These are phyloP conservation scores for Loripinus fragilis DNA, from an alignment of 2,888 invertebrate genomes.

Conservation along the genomic window DNA sequence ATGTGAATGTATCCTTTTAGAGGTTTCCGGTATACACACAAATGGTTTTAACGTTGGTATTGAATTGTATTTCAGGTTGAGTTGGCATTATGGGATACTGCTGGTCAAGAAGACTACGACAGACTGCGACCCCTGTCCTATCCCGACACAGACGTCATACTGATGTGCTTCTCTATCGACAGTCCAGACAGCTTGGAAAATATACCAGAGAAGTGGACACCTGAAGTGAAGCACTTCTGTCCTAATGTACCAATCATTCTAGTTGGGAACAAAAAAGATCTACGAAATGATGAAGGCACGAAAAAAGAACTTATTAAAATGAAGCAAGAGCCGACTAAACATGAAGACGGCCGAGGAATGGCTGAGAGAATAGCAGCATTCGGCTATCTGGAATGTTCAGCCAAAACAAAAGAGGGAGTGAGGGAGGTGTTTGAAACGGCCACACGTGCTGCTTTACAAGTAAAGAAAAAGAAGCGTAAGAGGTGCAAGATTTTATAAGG, in stretches of 20 bases:
- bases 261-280: constrained; percentile 95
- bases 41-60: background rate
- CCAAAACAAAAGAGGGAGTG: constrained; percentile 99
- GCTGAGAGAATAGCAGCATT: constrained; percentile 99
- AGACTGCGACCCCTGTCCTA: constrained; percentile 97
- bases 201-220: constrained; percentile 99
- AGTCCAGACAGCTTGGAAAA: constrained; percentile 99
- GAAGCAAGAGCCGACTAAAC: constrained; percentile 99
- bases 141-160: constrained; percentile 99
- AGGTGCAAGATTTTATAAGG: constrained; percentile 14
- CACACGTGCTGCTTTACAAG: constrained; percentile 98
- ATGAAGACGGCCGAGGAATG: constrained; percentile 98
- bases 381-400: constrained; percentile 99
- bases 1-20: too few species aligned
- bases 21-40: too few species aligned
- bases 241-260: constrained; percentile 99
- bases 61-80: constrained; percentile 81
- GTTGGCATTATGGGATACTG: constrained; percentile 93
- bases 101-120: constrained; percentile 99
- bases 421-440: constrained; percentile 99
- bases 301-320: constrained; percentile 92
- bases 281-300: constrained; percentile 84
- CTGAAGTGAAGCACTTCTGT: constrained; percentile 97
- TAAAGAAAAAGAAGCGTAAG: constrained; percentile 85
- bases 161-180: constrained; percentile 99